Evolutionary conservation across 1,140 invertebrate genomes (phyloP).

Genomic region (Mamestra configurata): DNA sequence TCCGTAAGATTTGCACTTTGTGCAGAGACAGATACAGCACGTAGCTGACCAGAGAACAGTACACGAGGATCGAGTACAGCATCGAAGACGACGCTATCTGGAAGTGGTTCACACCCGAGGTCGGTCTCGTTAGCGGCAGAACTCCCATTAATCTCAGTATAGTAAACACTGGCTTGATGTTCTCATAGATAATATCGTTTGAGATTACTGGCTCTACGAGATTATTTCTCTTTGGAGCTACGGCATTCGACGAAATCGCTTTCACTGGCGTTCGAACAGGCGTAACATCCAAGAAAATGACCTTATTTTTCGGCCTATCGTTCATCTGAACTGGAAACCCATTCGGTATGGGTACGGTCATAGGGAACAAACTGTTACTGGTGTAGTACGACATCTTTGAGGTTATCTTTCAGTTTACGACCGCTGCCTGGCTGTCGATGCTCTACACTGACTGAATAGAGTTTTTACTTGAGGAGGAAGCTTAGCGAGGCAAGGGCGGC

Average conservation of each 20-base stretch:
- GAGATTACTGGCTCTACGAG: constrained; percentile 73
- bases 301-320: constrained; percentile 76
- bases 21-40: constrained; percentile 89
- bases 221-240: constrained; percentile 76
- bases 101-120: constrained; percentile 84
- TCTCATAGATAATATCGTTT: constrained; percentile 89
- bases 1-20: constrained; percentile 88
- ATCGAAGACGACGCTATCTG: constrained; percentile 86
- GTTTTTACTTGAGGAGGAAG: constrained; percentile 55
- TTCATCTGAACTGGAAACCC: constrained; percentile 73
- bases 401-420: constrained; percentile 30
- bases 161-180: constrained; percentile 89
- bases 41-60: constrained; percentile 85
- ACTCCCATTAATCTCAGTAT: constrained; percentile 89
- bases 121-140: constrained; percentile 87
- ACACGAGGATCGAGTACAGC: constrained; percentile 88
- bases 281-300: constrained; percentile 78
- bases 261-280: constrained; percentile 73
- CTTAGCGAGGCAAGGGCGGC: constrained; percentile 60
- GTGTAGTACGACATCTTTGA: constrained; percentile 75
- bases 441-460: constrained; percentile 51
- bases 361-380: constrained; percentile 71
- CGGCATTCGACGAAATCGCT: constrained; percentile 65
- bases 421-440: constrained; percentile 43
- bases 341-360: constrained; percentile 70